Evolutionary conservation across 2,888 invertebrate genomes (phyloP), one percentile per base, ranked within the genome.

Genomic region (Aphidius colemani): DNA sequence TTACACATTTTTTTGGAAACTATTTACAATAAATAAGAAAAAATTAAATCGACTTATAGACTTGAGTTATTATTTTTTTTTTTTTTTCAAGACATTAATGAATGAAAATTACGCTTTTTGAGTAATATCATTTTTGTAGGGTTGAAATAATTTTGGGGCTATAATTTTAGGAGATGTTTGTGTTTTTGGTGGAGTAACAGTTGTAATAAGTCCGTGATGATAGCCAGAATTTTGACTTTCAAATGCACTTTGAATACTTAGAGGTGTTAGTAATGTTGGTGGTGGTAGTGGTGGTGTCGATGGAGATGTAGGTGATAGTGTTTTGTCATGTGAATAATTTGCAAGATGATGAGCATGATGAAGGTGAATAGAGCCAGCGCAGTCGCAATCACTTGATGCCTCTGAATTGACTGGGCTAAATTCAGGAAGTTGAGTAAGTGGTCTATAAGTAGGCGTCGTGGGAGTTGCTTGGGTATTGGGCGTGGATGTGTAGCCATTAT

Each of bases 71-170:
- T 30, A 30, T 30, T 30, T 30, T 30, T 30, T 18, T 18, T 18
- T 18, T 18, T n/a, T 30, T 30, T 4, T 30, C 0, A 30, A 2
- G 0, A 30, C 2, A 30, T 30, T 30, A 30, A 30, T 30, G 1
- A 30, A 30, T 30, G 4, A 30, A 30, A 30, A 0, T 30, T 30
- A 30, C 5, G 30, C 30, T 30, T 30, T 30, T 30, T 30, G 30
- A 30, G 30, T 30, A 30, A 30, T 30, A 30, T 88, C 88, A 57
- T 85, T 86, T 74, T 91, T 92, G 83, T 92, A 92, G 1, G 92
- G 92, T 78, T 92, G 90, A 78, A 92, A 92, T 39, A 92, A 83
- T 76, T 90, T 90, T 0, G 89, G 90, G 39, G 75, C 77, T n/a
- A 78, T 75, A 71, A 83, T 72, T 73, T 82, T 74, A 64, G 30